Percentiles rank a stretch among this genome's conserved stretches.
These are phyloP conservation scores for Dione juno DNA, from an alignment of 2,888 invertebrate genomes.

Conservation along the genomic window DNA sequence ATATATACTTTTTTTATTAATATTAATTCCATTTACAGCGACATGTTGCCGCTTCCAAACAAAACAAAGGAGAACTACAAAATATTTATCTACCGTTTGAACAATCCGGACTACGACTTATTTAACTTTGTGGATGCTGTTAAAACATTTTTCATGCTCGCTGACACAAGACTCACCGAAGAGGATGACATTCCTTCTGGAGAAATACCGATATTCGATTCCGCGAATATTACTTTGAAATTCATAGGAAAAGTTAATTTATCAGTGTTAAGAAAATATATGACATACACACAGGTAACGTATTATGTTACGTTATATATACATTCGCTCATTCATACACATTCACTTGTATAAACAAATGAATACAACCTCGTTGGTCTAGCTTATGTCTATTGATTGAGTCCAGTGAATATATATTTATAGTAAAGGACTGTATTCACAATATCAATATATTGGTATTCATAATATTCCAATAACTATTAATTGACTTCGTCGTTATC, in stretches of 20 bases:
- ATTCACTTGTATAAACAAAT: no score
- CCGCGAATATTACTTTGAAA: slow-evolving; percentile 85
- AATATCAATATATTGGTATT: no score
- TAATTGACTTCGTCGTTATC: no score
- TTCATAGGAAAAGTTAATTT: slow-evolving; percentile 86
- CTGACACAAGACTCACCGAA: slow-evolving; percentile 86
- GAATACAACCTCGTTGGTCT: no score
- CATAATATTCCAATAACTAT: no score
- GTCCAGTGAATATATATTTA: no score
- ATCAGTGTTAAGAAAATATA: slow-evolving; percentile 86
- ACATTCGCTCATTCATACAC: no score
- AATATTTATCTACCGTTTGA: slow-evolving; percentile 86
- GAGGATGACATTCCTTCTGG: slow-evolving; percentile 85
- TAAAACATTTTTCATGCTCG: slow-evolving; percentile 89
- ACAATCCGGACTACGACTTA: slow-evolving; percentile 85
- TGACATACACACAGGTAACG: slow-evolving; percentile 87
- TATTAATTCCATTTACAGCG: slow-evolving; percentile 70
- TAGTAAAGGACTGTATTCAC: no score
- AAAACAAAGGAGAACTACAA: slow-evolving; percentile 87
- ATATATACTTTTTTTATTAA: neutral
- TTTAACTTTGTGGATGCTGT: slow-evolving; percentile 86
- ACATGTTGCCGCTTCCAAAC: slow-evolving; percentile 87
- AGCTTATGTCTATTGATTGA: no score
- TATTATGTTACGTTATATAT: neutral
- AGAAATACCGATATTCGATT: slow-evolving; percentile 89